Evolutionary conservation across 1,140 invertebrate species (phyloP).

Genomic region (Lamellibrachia luymesi): DNA sequence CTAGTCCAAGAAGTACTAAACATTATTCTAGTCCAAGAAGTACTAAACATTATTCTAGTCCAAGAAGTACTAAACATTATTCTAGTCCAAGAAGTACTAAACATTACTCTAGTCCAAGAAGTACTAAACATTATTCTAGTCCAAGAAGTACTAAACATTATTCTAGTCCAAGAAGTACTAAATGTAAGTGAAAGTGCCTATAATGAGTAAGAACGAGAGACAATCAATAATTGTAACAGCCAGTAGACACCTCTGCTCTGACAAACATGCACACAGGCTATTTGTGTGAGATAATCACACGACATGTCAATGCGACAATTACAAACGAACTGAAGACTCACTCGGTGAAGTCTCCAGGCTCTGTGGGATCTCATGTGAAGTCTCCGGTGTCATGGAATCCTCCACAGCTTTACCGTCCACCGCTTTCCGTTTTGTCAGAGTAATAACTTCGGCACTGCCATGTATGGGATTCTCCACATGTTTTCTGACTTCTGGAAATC

Average conservation of each 20-base stretch:
- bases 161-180: background rate
- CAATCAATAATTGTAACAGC: background rate
- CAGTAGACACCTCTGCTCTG: background rate
- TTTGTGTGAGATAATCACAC: background rate
- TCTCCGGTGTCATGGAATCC: background rate
- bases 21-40: too few species aligned
- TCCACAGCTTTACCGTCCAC: background rate
- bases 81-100: too few species aligned
- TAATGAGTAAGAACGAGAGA: background rate
- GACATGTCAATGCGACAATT: background rate
- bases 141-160: too few species aligned
- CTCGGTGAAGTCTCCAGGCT: background rate
- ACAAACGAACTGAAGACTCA: background rate
- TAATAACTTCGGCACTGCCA: background rate
- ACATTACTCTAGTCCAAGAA: too few species aligned
- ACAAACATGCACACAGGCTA: background rate
- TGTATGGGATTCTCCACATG: background rate
- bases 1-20: too few species aligned
- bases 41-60: too few species aligned
- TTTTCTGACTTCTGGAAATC: background rate
- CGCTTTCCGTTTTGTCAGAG: background rate
- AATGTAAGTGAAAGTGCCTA: background rate
- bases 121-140: too few species aligned
- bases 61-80: too few species aligned
- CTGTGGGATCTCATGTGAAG: background rate